A percentile compares a stretch with the other conserved stretches of the same genome.
phyloP scores from a whole-genome alignment of 2,888 invertebrate species.

The Miltochrista miniata region DNA sequence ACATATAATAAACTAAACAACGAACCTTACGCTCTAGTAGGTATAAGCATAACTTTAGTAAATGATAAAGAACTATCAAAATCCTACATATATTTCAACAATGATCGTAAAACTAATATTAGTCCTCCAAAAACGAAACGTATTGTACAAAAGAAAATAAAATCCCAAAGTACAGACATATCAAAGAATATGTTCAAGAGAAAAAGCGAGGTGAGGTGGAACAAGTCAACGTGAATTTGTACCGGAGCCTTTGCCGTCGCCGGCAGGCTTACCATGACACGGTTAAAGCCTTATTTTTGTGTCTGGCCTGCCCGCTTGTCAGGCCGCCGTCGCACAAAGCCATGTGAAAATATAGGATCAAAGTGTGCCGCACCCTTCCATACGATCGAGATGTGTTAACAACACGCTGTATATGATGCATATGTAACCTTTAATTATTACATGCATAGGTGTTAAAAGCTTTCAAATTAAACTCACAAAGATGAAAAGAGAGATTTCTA shows the following conservation, averaged over 20 bases:
- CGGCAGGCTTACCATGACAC: conserved; percentile 82
- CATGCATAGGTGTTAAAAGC: background rate
- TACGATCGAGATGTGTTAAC: conserved; percentile 61
- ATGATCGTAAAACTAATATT: background rate
- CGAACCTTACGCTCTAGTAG: too few relatives aligned
- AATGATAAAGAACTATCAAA: background rate
- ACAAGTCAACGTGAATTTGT: conserved; percentile 79
- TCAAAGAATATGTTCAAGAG: conserved; percentile 52
- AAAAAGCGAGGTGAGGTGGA: conserved; percentile 56
- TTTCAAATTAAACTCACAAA: too few relatives aligned
- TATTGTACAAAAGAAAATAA: conserved; percentile 11
- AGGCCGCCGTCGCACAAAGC: conserved; percentile 80
- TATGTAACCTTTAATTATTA: conserved; percentile 17
- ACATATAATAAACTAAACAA: too few relatives aligned
- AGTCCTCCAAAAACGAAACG: conserved; percentile 3
- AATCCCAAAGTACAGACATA: conserved; percentile 28
- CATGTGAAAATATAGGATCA: conserved; percentile 81
- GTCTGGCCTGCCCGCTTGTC: conserved; percentile 81
- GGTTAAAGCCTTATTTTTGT: conserved; percentile 83
- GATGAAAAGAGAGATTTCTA: too few relatives aligned
- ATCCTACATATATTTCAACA: background rate
- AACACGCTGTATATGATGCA: conserved; percentile 52
- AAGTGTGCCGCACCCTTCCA: conserved; percentile 68
- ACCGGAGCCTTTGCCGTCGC: conserved; percentile 80
- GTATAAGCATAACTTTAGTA: too few relatives aligned